Conservation (phyloP, 2,888 invertebrate species). For the Autographa gamma region DNA sequence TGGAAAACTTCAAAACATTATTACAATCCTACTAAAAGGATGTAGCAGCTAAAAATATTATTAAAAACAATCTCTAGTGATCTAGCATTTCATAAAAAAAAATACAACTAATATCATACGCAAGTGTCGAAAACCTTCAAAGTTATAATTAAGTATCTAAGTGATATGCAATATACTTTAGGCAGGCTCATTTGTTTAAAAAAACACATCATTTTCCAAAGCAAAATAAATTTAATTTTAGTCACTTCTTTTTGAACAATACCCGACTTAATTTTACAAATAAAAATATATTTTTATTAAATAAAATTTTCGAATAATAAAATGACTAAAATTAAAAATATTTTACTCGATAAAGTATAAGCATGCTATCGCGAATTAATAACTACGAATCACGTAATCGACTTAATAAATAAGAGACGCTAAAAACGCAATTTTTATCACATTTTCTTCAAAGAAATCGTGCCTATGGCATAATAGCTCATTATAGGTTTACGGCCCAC, state of each 20-base stretch:
- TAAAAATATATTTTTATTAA: conserved; percentile 27
- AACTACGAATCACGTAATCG: conserved; percentile 23
- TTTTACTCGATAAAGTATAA: conserved; percentile 47
- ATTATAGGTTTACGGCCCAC: conserved; percentile 64
- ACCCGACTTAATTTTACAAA: conserved; percentile 1
- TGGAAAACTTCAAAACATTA: conserved; percentile 49
- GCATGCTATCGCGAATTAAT: conserved; percentile 63
- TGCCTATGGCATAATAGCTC: conserved; percentile 80
- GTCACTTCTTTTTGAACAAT: conserved; percentile 32
- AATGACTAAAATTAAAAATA: conserved; percentile 49
- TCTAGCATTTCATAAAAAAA: conserved; percentile 68
- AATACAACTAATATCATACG: conserved; percentile 64
- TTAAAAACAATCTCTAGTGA: conserved; percentile 57
- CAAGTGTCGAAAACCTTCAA: conserved; percentile 65
- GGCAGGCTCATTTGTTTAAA: conserved; percentile 78
- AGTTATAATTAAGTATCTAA: conserved; percentile 76
- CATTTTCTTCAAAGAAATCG: conserved; percentile 73
- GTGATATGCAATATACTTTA: conserved; percentile 88
- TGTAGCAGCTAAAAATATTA: conserved; percentile 58
- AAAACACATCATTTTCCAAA: conserved; percentile 29
- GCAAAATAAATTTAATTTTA: conserved; percentile 47
- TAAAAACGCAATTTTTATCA: conserved; percentile 74
- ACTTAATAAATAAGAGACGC: conserved; percentile 55
- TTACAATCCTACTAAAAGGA: conserved; percentile 49
- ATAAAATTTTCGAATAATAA: conserved; percentile 43